phyloP scores from a whole-genome alignment of 1,140 invertebrate species.

The Drosophila bocqueti region DNA sequence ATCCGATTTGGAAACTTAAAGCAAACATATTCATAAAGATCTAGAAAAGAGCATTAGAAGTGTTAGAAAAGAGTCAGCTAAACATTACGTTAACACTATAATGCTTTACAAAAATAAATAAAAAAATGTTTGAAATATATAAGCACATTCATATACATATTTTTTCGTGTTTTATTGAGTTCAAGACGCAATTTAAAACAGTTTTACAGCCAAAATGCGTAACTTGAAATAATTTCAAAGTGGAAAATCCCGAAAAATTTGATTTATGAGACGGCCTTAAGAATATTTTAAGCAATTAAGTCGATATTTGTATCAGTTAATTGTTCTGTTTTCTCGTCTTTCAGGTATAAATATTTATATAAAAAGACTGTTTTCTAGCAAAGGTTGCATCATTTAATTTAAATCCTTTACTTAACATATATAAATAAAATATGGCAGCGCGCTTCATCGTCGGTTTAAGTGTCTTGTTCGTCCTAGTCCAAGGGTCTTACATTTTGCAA shows the following conservation, averaged over 20 bases:
- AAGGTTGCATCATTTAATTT: background rate
- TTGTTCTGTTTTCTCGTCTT: background rate
- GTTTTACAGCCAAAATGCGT: background rate
- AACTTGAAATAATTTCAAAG: background rate
- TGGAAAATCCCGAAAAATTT: constrained; percentile 8
- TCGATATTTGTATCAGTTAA: background rate
- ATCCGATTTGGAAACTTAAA: background rate
- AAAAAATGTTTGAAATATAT: background rate
- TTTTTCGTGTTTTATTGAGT: background rate
- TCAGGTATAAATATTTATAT: background rate
- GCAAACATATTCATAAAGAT: background rate
- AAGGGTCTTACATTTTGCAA: constrained; percentile 6
- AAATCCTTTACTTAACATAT: too few relatives aligned
- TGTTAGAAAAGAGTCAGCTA: background rate
- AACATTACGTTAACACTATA: constrained; percentile 2
- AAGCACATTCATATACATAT: background rate
- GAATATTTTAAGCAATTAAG: constrained; percentile 1
- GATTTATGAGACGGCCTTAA: background rate
- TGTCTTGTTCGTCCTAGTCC: background rate
- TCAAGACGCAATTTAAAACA: background rate
- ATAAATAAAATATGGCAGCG: constrained; percentile 1
- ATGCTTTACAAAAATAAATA: background rate
- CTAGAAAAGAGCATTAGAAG: background rate
- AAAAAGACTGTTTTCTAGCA: background rate
- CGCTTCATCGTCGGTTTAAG: background rate